phyloP scores from a whole-genome alignment of 2,797 vertebrate genomes.

The Limosa lapponica region DNA sequence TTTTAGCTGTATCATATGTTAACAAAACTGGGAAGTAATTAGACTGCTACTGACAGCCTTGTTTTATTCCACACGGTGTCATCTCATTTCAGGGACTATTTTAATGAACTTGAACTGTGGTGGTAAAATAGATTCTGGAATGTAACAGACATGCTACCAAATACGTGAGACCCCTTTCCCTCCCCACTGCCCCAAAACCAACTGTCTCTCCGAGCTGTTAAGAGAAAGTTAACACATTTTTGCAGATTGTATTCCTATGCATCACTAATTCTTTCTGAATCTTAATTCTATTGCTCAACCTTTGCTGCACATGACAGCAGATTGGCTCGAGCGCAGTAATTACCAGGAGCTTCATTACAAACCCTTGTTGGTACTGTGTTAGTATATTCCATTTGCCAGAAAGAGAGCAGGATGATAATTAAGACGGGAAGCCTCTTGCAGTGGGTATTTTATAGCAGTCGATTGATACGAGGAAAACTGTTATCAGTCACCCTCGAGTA shows the following conservation, averaged over 20 bases:
- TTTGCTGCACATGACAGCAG: conserved; percentile 30
- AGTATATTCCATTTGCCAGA: conserved; percentile 34
- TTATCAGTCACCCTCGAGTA: neutral
- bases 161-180: neutral
- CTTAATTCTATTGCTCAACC: conserved; percentile 28
- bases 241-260: neutral
- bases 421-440: neutral
- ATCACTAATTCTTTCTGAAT: conserved; percentile 10
- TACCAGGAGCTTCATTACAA: conserved; percentile 32
- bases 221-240: neutral
- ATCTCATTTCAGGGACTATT: neutral
- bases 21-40: conserved; percentile 52
- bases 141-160: neutral
- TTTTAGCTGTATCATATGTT: conserved; percentile 35
- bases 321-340: conserved; percentile 51
- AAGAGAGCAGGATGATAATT: conserved; percentile 9
- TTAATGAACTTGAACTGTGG: neutral
- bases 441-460: neutral
- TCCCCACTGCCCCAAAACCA: neutral
- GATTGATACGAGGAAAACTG: neutral
- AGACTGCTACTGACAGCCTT: conserved; percentile 32
- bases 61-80: conserved; percentile 9
- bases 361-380: neutral
- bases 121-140: neutral
- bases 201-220: neutral